Evolutionary conservation across 2,797 vertebrate species (phyloP), one percentile per base, ranked within the genome.

Genomic region (Myotis findleyi): DNA sequence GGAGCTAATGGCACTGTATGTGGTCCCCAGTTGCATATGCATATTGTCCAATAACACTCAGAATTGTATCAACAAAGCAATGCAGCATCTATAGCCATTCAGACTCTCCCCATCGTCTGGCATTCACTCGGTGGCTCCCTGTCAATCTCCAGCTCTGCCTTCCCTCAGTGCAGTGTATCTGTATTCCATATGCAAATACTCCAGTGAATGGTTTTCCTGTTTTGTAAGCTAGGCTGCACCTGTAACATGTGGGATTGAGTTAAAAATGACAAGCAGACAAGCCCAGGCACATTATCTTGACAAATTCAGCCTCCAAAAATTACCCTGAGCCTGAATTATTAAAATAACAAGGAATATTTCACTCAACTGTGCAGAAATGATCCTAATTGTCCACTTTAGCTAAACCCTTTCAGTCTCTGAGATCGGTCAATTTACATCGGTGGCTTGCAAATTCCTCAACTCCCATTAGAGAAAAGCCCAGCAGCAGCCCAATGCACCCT

Each of bases 281-380:
- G 99, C 98, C 98, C 98, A 98, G 97, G 98, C 98, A 99, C 99
- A 99, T 99, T 99, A 99, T 99, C 99, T 99, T 99, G 99, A 99
- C 99, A 99, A 99, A 99, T 98, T 98, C 98, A 98, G 98, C 98
- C 98, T 99, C 98, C 98, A 98, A 99, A 99, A 99, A 99, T 99
- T 99, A 99, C 99, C 98, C 97, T 98, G 98, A 98, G 98, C 98
- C 99, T 99, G 99, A 99, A 99, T 99, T 99, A 99, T 99, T 99
- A 99, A 99, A 99, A 99, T 99, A 99, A 99, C 99, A 99, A 99
- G 99, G 99, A 99, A 99, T 99, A 99, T 99, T 99, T 99, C 99
- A 99, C 99, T 99, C 99, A 99, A 98, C 99, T 99, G 98, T 99
- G 98, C 98, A 99, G 98, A 98, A 99, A 98, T 99, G 98, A 98